A percentile compares a stretch with the other conserved stretches of the same genome.
Evolutionary conservation across 2,797 vertebrate genomes (phyloP).

Genomic region (Delichon dasypus): DNA sequence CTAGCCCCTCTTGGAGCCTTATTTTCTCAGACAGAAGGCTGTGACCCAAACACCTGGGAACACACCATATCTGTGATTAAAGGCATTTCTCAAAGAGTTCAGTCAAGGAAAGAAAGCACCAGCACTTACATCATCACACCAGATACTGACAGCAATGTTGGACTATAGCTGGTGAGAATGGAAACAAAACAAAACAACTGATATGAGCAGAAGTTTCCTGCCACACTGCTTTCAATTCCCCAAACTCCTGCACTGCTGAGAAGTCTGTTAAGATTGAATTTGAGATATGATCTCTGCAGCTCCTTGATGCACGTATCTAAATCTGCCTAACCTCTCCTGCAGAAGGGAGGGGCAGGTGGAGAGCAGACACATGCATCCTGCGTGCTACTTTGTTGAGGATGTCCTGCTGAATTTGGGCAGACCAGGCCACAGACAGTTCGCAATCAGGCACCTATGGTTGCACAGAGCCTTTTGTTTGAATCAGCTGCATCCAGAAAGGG

Average conservation of each 20-base stretch:
- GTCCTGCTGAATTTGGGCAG: not conserved
- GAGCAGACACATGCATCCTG: not conserved
- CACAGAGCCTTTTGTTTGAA: not conserved
- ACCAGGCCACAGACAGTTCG: not conserved
- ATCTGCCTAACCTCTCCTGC: not conserved
- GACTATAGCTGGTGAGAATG: not conserved
- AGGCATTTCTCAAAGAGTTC: not conserved
- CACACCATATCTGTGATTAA: accelerated
- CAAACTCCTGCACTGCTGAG: not conserved
- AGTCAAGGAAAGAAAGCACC: not conserved
- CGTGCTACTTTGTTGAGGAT: accelerated
- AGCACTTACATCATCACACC: not conserved
- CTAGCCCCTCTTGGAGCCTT: not conserved
- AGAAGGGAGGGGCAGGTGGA: not conserved
- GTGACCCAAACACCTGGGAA: not conserved
- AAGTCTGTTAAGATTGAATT: not conserved
- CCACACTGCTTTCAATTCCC: not conserved
- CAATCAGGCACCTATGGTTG: accelerated
- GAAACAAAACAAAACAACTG: not conserved
- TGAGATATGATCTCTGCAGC: not conserved
- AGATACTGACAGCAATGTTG: not conserved
- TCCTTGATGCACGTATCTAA: not conserved
- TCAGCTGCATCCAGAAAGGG: not conserved
- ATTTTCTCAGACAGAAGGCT: not conserved
- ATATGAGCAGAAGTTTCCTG: not conserved